Base-by-base conservation (phyloP, 2,113 vertebrate genomes). In the Actenoides lindsayi region DNA sequence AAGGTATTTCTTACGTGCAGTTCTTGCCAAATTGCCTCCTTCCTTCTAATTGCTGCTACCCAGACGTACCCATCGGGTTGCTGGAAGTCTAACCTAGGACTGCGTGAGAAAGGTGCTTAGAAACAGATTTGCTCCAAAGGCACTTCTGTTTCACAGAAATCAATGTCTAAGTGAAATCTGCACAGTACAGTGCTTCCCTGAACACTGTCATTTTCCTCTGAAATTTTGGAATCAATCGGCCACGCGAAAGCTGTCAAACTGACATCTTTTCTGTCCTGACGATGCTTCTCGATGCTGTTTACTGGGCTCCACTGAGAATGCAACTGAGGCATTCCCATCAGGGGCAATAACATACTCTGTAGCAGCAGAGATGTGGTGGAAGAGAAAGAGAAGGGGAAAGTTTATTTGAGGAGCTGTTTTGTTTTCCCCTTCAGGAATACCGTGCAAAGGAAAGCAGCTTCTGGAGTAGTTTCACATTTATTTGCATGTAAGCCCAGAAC, bases 231-330 rank as follows among this genome's bases (percentile, higher is more conserved):
- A 62, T 19, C 89, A 15, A 3, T 31, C 70, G 70, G 89, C 91
- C 89, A n/a, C 53, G 5, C 81, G 70, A 69, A 89, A 48, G 92
- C 94, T 94, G 94, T 94, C 94, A 96, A n/a, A 37, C 42, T 94
- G 91, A 73, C 94, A 83, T 56, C 65, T 46, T 23, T 46, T 31
- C 76, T 56, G 80, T 84, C 87, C 84, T 39, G 53, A 4, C 62
- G 70, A 33, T 11, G 74, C 64, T 80, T 24, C 69, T 68, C 14
- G 48, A 13, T 81, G 79, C 60, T 94, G 87, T 54, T 64, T 25
- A 23, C 46, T 31, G 50, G 83, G 76, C 51, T 93, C 71, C 11
- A 0, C 68, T n/a, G 84, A 54, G 85, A 60, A 46, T 6, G 60
- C 4, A 4, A 11, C 20, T 39, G n/a, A 70, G 56, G 56, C 28